phyloP scores from a whole-genome alignment of 2,113 vertebrate species.

The Sula dactylatra region DNA sequence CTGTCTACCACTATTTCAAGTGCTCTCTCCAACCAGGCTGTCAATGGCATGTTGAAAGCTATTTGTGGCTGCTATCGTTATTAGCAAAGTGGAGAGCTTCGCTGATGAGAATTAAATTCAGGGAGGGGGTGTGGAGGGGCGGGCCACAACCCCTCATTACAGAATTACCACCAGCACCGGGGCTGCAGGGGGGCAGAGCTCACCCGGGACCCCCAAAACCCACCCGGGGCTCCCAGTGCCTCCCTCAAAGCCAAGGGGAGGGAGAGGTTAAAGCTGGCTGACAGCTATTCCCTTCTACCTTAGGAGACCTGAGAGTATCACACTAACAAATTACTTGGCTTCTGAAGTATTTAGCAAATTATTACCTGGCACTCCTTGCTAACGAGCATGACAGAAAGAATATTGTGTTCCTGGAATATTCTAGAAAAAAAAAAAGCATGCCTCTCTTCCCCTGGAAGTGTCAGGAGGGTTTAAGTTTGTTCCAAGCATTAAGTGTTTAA shows the following conservation, averaged over 20 bases:
- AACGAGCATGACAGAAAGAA: neutral
- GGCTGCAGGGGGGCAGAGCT: neutral
- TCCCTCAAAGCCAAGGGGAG: neutral
- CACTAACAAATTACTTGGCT: neutral
- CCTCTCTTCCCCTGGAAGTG: neutral
- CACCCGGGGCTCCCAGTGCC: neutral
- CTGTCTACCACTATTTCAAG: constrained; percentile 90
- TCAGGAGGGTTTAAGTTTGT: neutral
- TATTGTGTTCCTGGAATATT: constrained; percentile 23
- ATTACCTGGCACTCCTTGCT: constrained; percentile 47
- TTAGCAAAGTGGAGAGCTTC: constrained; percentile 84
- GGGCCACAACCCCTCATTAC: constrained; percentile 60
- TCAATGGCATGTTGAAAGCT: constrained; percentile 92
- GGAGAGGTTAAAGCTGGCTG: neutral
- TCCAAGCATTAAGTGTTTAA: neutral
- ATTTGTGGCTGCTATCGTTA: constrained; percentile 90
- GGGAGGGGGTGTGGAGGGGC: constrained; percentile 50
- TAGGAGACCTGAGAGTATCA: neutral
- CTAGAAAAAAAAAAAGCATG: neutral
- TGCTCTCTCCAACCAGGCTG: constrained; percentile 82
- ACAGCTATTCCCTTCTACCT: neutral
- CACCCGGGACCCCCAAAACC: neutral
- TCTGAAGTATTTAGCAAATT: constrained; percentile 38
- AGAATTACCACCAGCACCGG: constrained; percentile 24
- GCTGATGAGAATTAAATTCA: constrained; percentile 88